Percentiles rank a stretch among this genome's conserved stretches.
These are phyloP conservation scores for Minunthozetes semirufus DNA, from an alignment of 2,888 invertebrate species.

Conservation along the genomic window DNA sequence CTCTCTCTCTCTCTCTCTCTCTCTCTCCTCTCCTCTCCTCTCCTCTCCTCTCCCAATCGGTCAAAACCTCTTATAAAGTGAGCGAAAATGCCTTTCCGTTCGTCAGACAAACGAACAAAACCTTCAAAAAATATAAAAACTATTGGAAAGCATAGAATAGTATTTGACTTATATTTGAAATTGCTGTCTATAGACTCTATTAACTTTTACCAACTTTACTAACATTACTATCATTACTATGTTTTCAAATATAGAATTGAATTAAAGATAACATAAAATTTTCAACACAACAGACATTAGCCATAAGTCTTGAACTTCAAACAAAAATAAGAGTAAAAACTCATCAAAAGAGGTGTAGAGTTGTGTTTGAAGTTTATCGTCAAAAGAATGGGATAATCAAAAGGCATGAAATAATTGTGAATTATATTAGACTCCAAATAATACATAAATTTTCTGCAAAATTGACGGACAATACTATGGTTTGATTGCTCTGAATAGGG, in stretches of 20 bases:
- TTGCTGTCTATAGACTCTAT: conserved; percentile 24
- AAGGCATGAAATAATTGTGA: too few relatives aligned
- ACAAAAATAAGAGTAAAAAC: too few relatives aligned
- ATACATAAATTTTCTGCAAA: too few relatives aligned
- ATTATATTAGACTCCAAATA: too few relatives aligned
- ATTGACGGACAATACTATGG: too few relatives aligned
- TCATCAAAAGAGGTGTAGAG: too few relatives aligned
- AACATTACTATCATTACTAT: conserved; percentile 22
- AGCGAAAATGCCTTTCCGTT: neutral
- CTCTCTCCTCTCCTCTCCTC: neutral
- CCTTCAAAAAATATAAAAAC: neutral
- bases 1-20: neutral
- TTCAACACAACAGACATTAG: conserved; percentile 4
- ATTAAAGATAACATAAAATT: conserved; percentile 10
- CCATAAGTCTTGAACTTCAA: too few relatives aligned
- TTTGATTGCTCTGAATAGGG: too few relatives aligned
- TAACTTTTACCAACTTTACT: too few relatives aligned
- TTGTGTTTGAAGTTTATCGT: too few relatives aligned
- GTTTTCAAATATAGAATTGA: neutral
- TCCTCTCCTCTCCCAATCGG: neutral
- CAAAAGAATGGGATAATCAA: too few relatives aligned
- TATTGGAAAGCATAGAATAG: neutral
- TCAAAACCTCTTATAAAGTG: neutral
- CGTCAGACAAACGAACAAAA: neutral
- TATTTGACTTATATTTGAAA: neutral